Percentiles rank a stretch among this genome's conserved stretches.
These are phyloP conservation scores for Acrocephalus arundinaceus DNA, from an alignment of 2,113 vertebrate species.

Conservation along the genomic window DNA sequence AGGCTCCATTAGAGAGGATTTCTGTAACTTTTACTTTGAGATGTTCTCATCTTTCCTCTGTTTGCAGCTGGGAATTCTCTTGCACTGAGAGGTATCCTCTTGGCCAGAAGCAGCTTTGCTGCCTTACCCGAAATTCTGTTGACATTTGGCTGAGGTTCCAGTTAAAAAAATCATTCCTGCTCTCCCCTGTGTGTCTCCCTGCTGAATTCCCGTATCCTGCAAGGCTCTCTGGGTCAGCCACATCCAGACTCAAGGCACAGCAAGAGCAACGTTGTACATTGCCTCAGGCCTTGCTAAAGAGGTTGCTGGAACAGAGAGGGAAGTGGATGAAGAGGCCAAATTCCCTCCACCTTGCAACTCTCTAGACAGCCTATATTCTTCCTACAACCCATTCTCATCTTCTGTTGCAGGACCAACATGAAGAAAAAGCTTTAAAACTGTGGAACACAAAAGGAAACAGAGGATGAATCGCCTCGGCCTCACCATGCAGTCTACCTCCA, in stretches of 20 bases:
- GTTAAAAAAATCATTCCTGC: neutral
- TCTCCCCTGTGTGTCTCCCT: neutral
- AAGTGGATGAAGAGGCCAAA: slow-evolving; percentile 28
- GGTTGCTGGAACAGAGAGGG: neutral
- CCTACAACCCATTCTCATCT: neutral
- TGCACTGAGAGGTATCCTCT: neutral
- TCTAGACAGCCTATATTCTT: neutral
- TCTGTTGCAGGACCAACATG: neutral
- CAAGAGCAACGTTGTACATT: neutral
- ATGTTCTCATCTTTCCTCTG: neutral
- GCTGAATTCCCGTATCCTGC: slow-evolving; percentile 4
- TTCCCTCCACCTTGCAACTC: neutral
- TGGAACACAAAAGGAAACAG: neutral
- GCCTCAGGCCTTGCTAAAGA: neutral
- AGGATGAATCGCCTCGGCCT: neutral
- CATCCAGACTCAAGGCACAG: neutral
- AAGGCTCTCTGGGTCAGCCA: neutral
- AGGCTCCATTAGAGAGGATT: neutral
- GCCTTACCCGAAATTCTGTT: neutral
- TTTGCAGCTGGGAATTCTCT: neutral
- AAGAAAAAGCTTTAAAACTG: slow-evolving; percentile 14
- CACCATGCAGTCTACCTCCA: neutral
- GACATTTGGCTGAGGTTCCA: neutral
- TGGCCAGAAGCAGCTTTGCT: neutral
- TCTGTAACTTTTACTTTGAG: neutral